These are phyloP conservation scores for Drosophila pachea DNA, from an alignment of 1,140 invertebrate species.

Conservation along the genomic window DNA sequence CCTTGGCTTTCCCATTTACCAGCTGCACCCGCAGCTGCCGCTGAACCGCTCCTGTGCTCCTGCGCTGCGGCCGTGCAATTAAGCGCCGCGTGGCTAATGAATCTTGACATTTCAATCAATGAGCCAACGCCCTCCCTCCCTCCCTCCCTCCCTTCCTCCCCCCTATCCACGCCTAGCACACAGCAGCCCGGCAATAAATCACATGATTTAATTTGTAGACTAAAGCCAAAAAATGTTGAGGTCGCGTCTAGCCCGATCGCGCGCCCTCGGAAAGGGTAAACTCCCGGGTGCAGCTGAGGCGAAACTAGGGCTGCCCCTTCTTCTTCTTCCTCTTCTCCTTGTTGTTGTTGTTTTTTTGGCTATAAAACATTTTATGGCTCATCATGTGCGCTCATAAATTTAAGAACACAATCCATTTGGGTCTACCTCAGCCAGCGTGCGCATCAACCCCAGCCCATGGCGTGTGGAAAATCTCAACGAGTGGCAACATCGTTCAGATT, in stretches of 20 bases:
- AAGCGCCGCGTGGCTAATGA: constrained; percentile 54
- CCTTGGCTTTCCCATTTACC: too few species aligned
- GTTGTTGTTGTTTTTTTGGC: not conserved
- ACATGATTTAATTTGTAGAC: constrained; percentile 70
- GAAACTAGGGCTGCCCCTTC: constrained; percentile 19
- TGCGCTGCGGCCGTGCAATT: constrained; percentile 8
- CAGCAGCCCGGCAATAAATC: constrained; percentile 64
- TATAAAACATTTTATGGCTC: constrained; percentile 76
- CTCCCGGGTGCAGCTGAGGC: constrained; percentile 1
- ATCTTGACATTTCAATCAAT: constrained; percentile 74
- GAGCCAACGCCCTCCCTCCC: constrained; percentile 6
- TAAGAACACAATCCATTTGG: constrained; percentile 63
- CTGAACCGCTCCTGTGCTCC: constrained; percentile 31
- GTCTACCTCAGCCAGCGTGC: not conserved
- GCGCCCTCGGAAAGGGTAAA: constrained; percentile 32
- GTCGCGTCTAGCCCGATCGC: constrained; percentile 26
- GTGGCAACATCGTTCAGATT: constrained; percentile 25
- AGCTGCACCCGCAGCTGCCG: constrained; percentile 7
- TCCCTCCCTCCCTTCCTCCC: not conserved
- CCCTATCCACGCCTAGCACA: not conserved
- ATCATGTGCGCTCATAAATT: constrained; percentile 74
- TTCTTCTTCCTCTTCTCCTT: too few species aligned
- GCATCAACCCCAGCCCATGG: not conserved
- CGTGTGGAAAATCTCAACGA: not conserved
- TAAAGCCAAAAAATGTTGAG: constrained; percentile 68